Percentiles rank a stretch among this genome's conserved stretches.
Evolutionary conservation across 2,113 vertebrate species (phyloP).

Genomic region (Trogon surrucura): DNA sequence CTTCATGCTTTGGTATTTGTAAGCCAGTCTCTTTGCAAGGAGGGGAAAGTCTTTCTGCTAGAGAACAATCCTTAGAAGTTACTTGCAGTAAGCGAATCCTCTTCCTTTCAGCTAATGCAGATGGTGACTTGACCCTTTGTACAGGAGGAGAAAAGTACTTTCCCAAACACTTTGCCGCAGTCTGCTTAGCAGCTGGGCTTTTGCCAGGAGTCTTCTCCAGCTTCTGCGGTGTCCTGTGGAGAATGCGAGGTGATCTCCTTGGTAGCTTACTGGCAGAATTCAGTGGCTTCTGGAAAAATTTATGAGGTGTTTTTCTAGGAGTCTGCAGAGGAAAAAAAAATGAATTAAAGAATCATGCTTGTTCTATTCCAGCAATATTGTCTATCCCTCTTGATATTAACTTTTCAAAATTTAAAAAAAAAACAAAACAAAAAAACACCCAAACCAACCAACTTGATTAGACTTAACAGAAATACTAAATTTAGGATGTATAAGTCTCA

Average conservation of each 20-base stretch:
- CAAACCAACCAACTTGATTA: background rate
- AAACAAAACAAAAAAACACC: background rate
- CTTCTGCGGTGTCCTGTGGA: background rate
- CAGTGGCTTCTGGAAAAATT: slow-evolving; percentile 43
- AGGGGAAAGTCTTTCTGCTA: slow-evolving; percentile 58
- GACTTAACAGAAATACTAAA: background rate
- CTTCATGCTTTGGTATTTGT: slow-evolving; percentile 11
- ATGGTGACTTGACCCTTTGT: slow-evolving; percentile 60
- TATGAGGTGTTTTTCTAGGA: slow-evolving; percentile 67
- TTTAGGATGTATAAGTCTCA: background rate
- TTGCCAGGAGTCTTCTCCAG: slow-evolving; percentile 11
- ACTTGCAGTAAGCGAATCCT: background rate
- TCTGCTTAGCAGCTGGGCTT: slow-evolving; percentile 38
- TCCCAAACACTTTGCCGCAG: slow-evolving; percentile 17
- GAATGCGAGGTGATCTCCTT: slow-evolving; percentile 38
- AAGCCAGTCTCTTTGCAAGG: slow-evolving; percentile 55
- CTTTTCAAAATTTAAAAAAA: background rate
- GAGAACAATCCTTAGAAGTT: slow-evolving; percentile 65
- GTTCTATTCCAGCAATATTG: background rate
- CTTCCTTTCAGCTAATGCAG: slow-evolving; percentile 43
- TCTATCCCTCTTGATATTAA: background rate
- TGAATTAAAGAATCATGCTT: background rate
- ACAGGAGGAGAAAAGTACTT: slow-evolving; percentile 20
- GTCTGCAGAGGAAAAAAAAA: slow-evolving; percentile 64
- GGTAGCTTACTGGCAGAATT: slow-evolving; percentile 2